phyloP scores from a whole-genome alignment of 2,888 invertebrate species.

The Habroteleia sp. region DNA sequence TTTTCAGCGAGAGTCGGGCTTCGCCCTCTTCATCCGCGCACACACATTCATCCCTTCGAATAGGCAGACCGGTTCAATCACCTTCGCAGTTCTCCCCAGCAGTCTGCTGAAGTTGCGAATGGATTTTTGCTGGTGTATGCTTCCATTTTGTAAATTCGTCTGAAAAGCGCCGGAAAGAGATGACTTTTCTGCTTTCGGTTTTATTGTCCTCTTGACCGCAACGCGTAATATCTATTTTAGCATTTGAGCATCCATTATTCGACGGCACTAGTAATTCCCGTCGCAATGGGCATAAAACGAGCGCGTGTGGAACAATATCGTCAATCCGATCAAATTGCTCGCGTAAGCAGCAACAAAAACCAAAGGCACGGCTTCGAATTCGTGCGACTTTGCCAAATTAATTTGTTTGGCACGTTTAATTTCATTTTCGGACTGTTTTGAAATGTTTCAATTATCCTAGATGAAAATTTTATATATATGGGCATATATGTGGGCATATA shows the following conservation, averaged over 20 bases:
- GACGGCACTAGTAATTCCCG: slow-evolving; percentile 39
- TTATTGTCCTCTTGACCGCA: slow-evolving; percentile 66
- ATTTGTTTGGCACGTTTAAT: too few relatives aligned
- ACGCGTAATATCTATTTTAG: slow-evolving; percentile 62
- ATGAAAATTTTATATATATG: too few relatives aligned
- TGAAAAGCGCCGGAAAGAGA: slow-evolving; percentile 67
- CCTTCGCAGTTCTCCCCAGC: slow-evolving; percentile 52
- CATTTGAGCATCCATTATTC: slow-evolving; percentile 48
- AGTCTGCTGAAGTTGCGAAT: slow-evolving; percentile 57
- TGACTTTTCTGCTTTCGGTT: slow-evolving; percentile 62
- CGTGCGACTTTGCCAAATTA: too few relatives aligned
- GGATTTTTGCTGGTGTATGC: slow-evolving; percentile 47
- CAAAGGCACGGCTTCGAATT: too few relatives aligned
- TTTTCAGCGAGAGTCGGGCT: slow-evolving; percentile 37
- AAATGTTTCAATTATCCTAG: too few relatives aligned
- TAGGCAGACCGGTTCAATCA: slow-evolving; percentile 56
- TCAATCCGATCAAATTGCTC: slow-evolving; percentile 27
- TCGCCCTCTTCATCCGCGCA: slow-evolving; percentile 48
- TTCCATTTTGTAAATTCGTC: slow-evolving; percentile 74
- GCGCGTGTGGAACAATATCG: slow-evolving; percentile 9
- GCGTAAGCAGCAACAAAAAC: slow-evolving; percentile 3
- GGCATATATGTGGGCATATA: too few relatives aligned
- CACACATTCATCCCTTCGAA: slow-evolving; percentile 55
- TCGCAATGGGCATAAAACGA: slow-evolving; percentile 14
- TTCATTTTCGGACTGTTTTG: too few relatives aligned